phyloP scores from a whole-genome alignment of 2,113 vertebrate species.

The Felis chaus region DNA sequence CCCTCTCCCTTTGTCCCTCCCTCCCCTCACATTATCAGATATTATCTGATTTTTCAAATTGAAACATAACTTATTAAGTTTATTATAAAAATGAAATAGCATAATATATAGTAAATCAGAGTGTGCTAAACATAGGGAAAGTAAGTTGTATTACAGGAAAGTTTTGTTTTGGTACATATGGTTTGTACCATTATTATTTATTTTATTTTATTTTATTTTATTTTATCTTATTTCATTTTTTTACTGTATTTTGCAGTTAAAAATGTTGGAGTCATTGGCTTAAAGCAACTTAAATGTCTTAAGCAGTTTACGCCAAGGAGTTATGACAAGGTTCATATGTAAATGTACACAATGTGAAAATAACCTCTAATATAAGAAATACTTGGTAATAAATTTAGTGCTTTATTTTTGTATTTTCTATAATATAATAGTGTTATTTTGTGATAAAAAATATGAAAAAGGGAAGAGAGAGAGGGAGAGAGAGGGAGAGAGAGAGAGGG shows the following conservation, averaged over 20 bases:
- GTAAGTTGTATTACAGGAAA: neutral
- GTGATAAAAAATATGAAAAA: constrained; percentile 1
- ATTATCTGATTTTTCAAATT: neutral
- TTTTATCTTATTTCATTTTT: neutral
- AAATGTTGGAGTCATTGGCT: neutral
- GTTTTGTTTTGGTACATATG: neutral
- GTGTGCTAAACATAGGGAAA: neutral
- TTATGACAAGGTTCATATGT: neutral
- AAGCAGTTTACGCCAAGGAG: neutral
- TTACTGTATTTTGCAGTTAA: neutral
- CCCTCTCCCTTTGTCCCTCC: no score
- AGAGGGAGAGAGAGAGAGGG: no score
- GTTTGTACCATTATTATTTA: neutral
- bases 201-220: no score
- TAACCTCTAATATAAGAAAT: neutral
- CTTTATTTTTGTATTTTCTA: constrained; percentile 33
- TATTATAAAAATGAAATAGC: neutral
- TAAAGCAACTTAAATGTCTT: neutral
- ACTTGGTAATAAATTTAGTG: neutral
- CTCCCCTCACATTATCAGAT: neutral
- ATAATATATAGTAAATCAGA: neutral
- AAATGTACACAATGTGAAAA: neutral
- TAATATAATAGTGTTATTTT: neutral
- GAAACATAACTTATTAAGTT: neutral
- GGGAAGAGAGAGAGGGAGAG: neutral